Evolutionary conservation across 2,113 vertebrate species (phyloP), one percentile per base, ranked within the genome.

Genomic region (Enhydra lutris): DNA sequence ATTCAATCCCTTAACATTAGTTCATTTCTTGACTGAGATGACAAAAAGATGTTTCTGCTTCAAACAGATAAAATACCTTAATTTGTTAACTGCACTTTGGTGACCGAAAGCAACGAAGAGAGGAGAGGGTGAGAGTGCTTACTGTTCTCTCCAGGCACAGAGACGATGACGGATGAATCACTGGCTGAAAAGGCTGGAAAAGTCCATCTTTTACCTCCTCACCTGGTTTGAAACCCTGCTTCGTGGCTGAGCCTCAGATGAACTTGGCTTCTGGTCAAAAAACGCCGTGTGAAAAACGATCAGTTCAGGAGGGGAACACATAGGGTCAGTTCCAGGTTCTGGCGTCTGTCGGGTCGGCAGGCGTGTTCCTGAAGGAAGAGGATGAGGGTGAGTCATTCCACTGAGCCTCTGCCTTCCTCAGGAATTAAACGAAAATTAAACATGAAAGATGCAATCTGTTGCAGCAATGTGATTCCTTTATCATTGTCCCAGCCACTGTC

Each of bases 21-120:
- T 89, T 97, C 59, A 65, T 55, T 81, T 92, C 90, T 94, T 86
- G 65, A 97, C 39, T 89, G 93, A 95, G 97, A 76, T 98, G 97
- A 98, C 94, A 98, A 92, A 97, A 97, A 97, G 98, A 93, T 89
- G 95, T 86, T 98, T 97, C 94, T 88, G 95, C 97, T 98, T 98
- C 95, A 97, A 98, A 97, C 96, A 97, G 95, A 97, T 96, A 65
- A 91, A 97, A 97, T 69, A 82, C 83, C 87, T 95, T 71, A 74
- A 93, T 96, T 95, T 94, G 85, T 78, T 95, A 88, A 79, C 50
- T 50, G 73, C 93, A 39, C 87, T 95, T 94, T 89, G 96, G 86
- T 97, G 95, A 90, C 90, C 47, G 6, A 39, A 74, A 92, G 31
- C 47, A 78, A 26, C 21, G 17, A 52, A 89, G 90, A 95, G 79